A percentile compares a stretch with the other conserved stretches of the same genome.
Evolutionary conservation across 2,888 invertebrate species (phyloP).

Genomic region (Tyria jacobaeae): DNA sequence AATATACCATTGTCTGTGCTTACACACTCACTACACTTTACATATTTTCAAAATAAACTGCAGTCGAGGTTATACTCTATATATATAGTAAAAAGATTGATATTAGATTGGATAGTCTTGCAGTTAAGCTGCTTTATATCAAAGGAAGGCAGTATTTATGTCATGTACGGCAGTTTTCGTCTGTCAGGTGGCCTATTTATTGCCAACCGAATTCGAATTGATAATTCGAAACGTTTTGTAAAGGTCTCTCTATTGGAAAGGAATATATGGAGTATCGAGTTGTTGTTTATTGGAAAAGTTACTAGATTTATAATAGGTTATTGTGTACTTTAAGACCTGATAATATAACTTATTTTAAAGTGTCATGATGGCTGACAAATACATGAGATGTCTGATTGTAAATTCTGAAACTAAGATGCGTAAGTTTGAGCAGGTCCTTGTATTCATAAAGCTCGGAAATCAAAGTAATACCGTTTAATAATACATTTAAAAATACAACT

Average conservation of each 20-base stretch:
- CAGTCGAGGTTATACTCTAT: slow-evolving; percentile 44
- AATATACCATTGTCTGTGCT: slow-evolving; percentile 76
- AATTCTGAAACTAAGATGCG: too few species aligned
- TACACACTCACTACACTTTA: slow-evolving; percentile 30
- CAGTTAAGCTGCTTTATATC: slow-evolving; percentile 41
- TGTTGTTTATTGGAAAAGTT: slow-evolving; percentile 8
- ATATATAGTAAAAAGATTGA: slow-evolving; percentile 13
- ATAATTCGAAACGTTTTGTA: slow-evolving; percentile 55
- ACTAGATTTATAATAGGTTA: background rate
- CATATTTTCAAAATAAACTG: slow-evolving; percentile 11
- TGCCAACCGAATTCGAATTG: slow-evolving; percentile 76
- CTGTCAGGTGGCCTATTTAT: slow-evolving; percentile 78
- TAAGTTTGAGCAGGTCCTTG: too few species aligned
- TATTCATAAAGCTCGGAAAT: background rate
- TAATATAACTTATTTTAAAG: background rate
- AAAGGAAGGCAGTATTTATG: slow-evolving; percentile 67
- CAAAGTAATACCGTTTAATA: too few species aligned
- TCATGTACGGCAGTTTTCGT: slow-evolving; percentile 71
- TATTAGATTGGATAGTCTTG: slow-evolving; percentile 14
- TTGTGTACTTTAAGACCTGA: background rate
- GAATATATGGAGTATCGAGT: slow-evolving; percentile 10
- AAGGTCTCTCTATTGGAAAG: slow-evolving; percentile 12
- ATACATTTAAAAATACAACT: too few species aligned
- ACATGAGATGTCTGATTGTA: background rate
- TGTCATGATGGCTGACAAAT: background rate